phyloP scores from a whole-genome alignment of 2,888 invertebrate genomes.

The Luperina nickerlii region DNA sequence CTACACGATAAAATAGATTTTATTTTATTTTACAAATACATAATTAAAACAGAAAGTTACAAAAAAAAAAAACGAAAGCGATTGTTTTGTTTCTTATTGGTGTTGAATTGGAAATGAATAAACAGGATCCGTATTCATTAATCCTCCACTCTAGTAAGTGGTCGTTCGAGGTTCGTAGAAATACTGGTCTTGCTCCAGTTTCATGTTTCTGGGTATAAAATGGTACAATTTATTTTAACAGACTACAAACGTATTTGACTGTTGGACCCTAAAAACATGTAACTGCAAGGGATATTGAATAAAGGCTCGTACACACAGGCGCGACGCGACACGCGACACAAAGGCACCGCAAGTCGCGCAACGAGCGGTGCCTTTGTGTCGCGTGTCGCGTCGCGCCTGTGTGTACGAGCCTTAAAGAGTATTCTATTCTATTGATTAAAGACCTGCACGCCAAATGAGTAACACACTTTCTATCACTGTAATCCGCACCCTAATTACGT shows the following conservation, averaged over 20 bases:
- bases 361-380: no score
- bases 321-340: no score
- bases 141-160: neutral
- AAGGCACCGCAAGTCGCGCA: no score
- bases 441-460: neutral
- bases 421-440: neutral
- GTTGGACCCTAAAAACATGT: neutral
- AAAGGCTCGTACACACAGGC: no score
- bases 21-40: neutral
- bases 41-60: constrained; percentile 1
- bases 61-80: constrained; percentile 14
- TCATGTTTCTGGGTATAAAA: neutral
- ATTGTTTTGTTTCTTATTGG: neutral
- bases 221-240: neutral
- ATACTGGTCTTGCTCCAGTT: neutral
- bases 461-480: neutral
- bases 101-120: constrained; percentile 1
- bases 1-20: neutral
- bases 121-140: constrained; percentile 3
- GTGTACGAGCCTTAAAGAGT: no score
- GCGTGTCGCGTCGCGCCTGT: no score
- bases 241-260: neutral
- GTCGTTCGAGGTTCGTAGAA: constrained; percentile 1
- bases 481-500: neutral
- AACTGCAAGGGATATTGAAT: neutral